Percentiles rank a stretch among this genome's conserved stretches.
Evolutionary conservation across 2,113 vertebrate species (phyloP).

Genomic region (Gallinago undulata): DNA sequence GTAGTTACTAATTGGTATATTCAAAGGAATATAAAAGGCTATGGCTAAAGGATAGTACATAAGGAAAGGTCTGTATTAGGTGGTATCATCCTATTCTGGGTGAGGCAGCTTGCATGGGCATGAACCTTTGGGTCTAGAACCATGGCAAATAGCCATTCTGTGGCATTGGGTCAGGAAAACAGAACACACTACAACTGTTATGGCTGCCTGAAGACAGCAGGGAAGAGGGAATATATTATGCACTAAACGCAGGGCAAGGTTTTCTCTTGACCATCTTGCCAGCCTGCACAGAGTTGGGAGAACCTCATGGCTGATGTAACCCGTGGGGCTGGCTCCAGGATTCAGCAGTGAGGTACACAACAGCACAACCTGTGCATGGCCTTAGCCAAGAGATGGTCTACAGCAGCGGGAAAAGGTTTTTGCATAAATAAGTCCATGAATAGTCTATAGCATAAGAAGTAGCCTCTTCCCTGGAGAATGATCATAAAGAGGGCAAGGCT

Average conservation of each 20-base stretch:
- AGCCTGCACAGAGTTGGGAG: background rate
- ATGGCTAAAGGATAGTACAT: background rate
- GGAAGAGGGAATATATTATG: background rate
- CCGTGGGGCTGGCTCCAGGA: background rate
- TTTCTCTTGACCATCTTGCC: background rate
- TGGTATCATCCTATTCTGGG: background rate
- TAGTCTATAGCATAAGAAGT: background rate
- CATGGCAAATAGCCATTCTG: background rate
- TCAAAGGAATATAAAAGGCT: background rate
- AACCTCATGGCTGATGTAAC: background rate
- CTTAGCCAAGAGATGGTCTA: background rate
- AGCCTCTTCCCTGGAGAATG: background rate
- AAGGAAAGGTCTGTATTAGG: background rate
- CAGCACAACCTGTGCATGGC: background rate
- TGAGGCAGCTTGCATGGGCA: background rate
- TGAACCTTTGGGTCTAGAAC: background rate
- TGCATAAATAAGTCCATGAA: background rate
- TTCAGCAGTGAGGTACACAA: background rate
- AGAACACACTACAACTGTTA: background rate
- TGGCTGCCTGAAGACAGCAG: background rate
- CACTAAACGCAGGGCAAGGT: background rate
- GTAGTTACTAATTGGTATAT: background rate
- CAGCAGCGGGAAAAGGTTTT: background rate
- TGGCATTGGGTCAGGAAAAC: background rate
- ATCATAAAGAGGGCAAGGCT: background rate